These are phyloP conservation scores for Stegana nigrithorax DNA, from an alignment of 2,888 invertebrate genomes.

Conservation along the genomic window DNA sequence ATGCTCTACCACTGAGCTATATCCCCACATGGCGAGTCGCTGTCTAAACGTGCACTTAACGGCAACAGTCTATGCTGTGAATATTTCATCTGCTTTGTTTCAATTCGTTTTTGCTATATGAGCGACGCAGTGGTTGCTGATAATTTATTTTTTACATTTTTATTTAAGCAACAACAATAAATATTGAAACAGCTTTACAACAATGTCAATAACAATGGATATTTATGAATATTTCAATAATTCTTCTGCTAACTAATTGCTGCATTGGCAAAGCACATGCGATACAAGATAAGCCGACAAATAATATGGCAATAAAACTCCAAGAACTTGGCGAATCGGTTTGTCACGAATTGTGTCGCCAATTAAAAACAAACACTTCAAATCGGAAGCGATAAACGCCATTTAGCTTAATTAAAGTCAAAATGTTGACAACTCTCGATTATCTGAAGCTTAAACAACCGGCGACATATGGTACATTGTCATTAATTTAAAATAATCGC, in stretches of 20 bases:
- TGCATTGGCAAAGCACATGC: background rate
- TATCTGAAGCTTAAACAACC: background rate
- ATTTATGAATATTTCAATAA: background rate
- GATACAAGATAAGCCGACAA: background rate
- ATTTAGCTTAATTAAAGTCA: conserved; percentile 26
- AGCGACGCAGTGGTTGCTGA: no score
- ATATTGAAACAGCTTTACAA: background rate
- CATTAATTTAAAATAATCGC: conserved; percentile 44
- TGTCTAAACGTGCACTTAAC: no score
- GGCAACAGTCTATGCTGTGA: no score
- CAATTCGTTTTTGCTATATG: no score
- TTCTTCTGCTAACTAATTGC: background rate
- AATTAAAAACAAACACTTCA: background rate
- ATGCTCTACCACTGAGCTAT: conserved; percentile 60
- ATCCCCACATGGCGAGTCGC: conserved; percentile 34
- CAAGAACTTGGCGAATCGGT: background rate
- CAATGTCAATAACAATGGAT: background rate
- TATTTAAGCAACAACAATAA: background rate
- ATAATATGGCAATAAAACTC: background rate
- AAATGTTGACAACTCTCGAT: conserved; percentile 2
- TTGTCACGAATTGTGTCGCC: background rate
- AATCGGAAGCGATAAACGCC: conserved; percentile 17
- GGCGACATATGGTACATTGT: conserved; percentile 24
- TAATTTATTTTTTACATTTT: no score
- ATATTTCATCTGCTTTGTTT: no score